Percentiles rank a stretch among this genome's conserved stretches.
Conservation (phyloP, 2,797 vertebrate species). For the Xiphophorus birchmanni region DNA sequence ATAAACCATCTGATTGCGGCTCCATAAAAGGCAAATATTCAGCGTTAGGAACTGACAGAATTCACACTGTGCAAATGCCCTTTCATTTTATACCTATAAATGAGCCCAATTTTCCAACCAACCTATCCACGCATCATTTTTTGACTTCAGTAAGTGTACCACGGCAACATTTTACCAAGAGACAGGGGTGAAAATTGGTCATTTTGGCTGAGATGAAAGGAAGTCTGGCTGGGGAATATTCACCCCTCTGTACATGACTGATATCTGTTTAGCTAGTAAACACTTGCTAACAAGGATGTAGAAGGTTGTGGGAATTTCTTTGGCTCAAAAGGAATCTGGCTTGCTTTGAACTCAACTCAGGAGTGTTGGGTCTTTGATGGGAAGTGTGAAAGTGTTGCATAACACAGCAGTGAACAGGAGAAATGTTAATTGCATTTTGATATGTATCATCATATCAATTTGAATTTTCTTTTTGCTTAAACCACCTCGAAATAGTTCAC, state of each 20-base stretch:
- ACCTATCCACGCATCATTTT: not conserved
- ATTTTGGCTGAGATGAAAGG: not conserved
- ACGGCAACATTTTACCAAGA: not conserved
- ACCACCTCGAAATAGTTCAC: not conserved
- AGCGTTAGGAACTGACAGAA: not conserved
- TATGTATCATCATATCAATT: not conserved
- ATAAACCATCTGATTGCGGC: not conserved
- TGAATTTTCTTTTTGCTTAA: not conserved
- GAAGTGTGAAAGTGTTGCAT: not conserved
- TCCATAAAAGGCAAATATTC: not conserved
- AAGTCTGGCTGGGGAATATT: not conserved
- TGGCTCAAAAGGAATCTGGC: conserved; percentile 12
- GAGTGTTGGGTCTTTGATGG: conserved; percentile 31
- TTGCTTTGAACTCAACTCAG: conserved; percentile 26
- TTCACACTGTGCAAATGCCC: not conserved
- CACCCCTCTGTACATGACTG: not conserved
- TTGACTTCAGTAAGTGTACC: not conserved
- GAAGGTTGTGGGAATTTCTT: conserved; percentile 29
- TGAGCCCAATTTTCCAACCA: not conserved
- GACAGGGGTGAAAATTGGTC: not conserved
- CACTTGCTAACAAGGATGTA: conserved; percentile 5
- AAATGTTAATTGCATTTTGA: not conserved
- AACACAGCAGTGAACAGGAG: not conserved
- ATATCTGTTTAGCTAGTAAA: conserved; percentile 20
- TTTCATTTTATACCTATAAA: not conserved